Base-by-base conservation (phyloP, 2,797 vertebrate species). In the Thripadectes ignobilis region DNA sequence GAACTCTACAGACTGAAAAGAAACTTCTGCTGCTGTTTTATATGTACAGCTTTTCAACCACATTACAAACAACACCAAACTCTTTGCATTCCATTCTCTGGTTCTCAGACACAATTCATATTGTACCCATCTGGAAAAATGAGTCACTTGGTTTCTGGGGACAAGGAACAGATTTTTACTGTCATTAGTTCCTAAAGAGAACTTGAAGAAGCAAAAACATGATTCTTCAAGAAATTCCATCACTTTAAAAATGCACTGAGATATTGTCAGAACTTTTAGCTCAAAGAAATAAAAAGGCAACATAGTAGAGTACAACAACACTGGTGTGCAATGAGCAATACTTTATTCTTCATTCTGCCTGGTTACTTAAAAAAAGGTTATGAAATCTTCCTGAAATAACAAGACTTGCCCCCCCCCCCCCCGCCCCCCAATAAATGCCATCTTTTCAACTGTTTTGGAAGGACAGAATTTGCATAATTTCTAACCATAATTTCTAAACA, bases 101-200 rank as follows among this genome's bases (percentile, higher is more conserved):
- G 68, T 97, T 97, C 91, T 96, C 75, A 94, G 94, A 95, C 85
- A 93, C 93, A 96, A 96, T 93, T 91, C 95, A 96, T 95, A 97
- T 93, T 95, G 94, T 81, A 85, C 95, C 95, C 97, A 98, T 98
- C 96, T 98, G 98, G 94, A 93, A 68, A 91, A 93, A 94, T 95
- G 91, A 96, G 84, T 97, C 91, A 96, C 41, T 92, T n/a, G 23
- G 57, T 88, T 92, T 82, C 76, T 75, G 30, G 77, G 81, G 85
- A 93, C 73, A 91, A 41, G 81, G 93, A 97, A 97, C 97, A 95
- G 94, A 97, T 67, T 95, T 91, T 91, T 95, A 86, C 87, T 96
- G 93, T 91, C 85, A 89, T 85, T 87, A 48, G 66, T 93, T 96
- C 65, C 88, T 91, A 94, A 85, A 91, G 62, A 71, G 51, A 95